Conservation (phyloP, 1,140 invertebrate genomes). For the Saxidomus purpurata region DNA sequence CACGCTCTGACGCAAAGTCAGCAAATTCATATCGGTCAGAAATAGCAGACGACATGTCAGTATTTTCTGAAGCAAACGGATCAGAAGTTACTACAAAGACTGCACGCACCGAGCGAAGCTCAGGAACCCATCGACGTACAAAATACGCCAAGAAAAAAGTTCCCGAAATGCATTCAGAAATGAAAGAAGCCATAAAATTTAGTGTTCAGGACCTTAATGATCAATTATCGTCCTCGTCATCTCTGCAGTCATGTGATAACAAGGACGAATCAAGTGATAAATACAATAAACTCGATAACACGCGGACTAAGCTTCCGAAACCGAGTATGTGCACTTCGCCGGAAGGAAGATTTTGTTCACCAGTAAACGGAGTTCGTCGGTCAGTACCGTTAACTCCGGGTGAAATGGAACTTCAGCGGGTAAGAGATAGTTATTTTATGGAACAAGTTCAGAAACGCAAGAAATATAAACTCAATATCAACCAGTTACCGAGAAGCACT, state of each 20-base stretch:
- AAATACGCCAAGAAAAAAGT: constrained; percentile 57
- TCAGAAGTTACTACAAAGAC: constrained; percentile 29
- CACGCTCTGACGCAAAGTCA: constrained; percentile 28
- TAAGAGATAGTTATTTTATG: constrained; percentile 65
- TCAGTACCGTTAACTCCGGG: constrained; percentile 69
- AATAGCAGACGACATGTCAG: constrained; percentile 23
- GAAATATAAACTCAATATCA: constrained; percentile 78
- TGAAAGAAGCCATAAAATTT: constrained; percentile 64
- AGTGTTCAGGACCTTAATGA: constrained; percentile 66
- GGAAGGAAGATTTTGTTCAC: constrained; percentile 8
- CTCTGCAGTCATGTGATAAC: constrained; percentile 44
- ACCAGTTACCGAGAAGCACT: constrained; percentile 78
- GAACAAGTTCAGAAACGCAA: constrained; percentile 71
- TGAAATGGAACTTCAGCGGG: constrained; percentile 72
- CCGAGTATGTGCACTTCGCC: constrained; percentile 60
- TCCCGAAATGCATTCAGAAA: constrained; percentile 52
- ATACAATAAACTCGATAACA: constrained; percentile 36
- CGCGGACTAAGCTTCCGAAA: constrained; percentile 65
- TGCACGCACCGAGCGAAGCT: background rate
- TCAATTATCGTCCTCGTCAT: constrained; percentile 50
- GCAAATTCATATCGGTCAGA: constrained; percentile 24
- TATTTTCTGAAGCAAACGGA: constrained; percentile 40
- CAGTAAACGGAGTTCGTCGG: constrained; percentile 58
- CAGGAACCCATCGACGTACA: background rate
- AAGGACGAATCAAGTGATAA: constrained; percentile 48